Base-by-base conservation (phyloP, 2,113 vertebrate species). In the Sisor rabdophorus region DNA sequence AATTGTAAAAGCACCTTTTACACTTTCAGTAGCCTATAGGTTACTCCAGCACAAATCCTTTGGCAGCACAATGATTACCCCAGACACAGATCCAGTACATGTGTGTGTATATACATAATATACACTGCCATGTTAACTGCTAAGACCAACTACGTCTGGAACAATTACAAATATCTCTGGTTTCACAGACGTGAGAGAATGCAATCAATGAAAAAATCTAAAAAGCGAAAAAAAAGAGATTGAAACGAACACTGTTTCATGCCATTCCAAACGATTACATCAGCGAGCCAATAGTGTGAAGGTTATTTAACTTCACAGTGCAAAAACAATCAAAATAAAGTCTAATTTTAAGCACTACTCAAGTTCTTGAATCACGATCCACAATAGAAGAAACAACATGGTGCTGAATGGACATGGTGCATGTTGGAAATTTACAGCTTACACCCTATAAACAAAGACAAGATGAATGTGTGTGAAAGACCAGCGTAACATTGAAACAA, bases 41-140 rank as follows among this genome's bases (percentile, higher is more conserved):
- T 50, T 61, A 63, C 50, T 20, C 32, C 53, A 32, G 74, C 63
- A 76, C 74, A 68, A 48, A 48, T 72, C 15, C 24, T 28, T 16
- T 20, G 24, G 19, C 22, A 3, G 59, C 58, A 74, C 28, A 74
- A 15, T 32, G 26, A 74, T 11, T 32, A 32, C 44, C 44, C 30
- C n/a, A 48, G 12, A 15, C 22, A 40, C 55, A 61, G 11, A 61
- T 50, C 2, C 40, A 50, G 55, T 36, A 22, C 10, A 11, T 26
- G 15, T 55, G 50, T 17, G 26, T 44, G n/a, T 26, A 50, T 47
- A 47, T 11, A 58, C 20, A 44, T 2, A 20, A 11, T 20, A 40
- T 24, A 65, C 11, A 11, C 28, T 36, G 28, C 4, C 19, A 54
- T 9, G 9, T 1, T 12, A 64, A 54, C 32, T 54, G 20, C n/a